Percentiles rank a stretch among this genome's conserved stretches.
These are phyloP conservation scores for Rosalia funebris DNA, from an alignment of 2,888 invertebrate genomes.

Conservation along the genomic window DNA sequence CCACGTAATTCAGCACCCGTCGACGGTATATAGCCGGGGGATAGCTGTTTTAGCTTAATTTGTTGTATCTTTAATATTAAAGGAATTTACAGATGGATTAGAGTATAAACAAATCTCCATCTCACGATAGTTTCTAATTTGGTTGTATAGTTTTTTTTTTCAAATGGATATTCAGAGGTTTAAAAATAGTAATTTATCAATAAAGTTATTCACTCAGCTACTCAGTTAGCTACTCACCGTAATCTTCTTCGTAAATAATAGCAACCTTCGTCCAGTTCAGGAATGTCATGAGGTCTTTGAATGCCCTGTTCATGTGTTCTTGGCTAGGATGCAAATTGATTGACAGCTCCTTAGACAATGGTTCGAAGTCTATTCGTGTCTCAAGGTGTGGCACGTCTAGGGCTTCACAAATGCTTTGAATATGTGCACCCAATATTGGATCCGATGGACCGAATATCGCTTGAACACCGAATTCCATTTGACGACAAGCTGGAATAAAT, in stretches of 20 bases:
- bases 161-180: too few relatives aligned
- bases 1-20: too few relatives aligned
- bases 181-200: too few relatives aligned
- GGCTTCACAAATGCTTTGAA: conserved; percentile 89
- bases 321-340: conserved; percentile 91
- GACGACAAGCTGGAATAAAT: conserved; percentile 77
- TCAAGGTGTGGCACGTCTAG: conserved; percentile 92
- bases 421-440: conserved; percentile 81
- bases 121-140: too few relatives aligned
- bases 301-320: conserved; percentile 81
- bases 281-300: conserved; percentile 86
- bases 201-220: too few relatives aligned
- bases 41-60: too few relatives aligned
- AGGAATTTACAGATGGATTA: too few relatives aligned
- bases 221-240: too few relatives aligned
- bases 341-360: conserved; percentile 76
- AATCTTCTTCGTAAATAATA: conserved; percentile 92
- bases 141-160: too few relatives aligned
- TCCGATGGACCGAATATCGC: conserved; percentile 91
- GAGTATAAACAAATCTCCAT: too few relatives aligned
- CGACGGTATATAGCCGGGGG: too few relatives aligned
- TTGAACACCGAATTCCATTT: conserved; percentile 85
- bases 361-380: conserved; percentile 75
- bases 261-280: conserved; percentile 94
- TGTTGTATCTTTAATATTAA: too few relatives aligned